Evolutionary conservation across 1,140 invertebrate genomes (phyloP).

Genomic region (Cylas formicarius): DNA sequence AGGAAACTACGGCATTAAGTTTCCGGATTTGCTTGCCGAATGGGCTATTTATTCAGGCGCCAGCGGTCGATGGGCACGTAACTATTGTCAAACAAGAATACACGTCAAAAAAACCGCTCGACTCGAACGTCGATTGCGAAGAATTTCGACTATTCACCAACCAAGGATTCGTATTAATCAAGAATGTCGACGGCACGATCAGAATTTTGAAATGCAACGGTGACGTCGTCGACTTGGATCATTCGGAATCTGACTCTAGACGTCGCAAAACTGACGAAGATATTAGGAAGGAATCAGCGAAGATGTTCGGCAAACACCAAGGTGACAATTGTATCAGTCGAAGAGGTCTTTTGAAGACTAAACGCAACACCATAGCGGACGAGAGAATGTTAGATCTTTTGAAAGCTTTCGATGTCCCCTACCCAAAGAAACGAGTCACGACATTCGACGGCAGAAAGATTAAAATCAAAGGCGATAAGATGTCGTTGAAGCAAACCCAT

Average conservation of each 20-base stretch:
- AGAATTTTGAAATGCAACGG: slow-evolving; percentile 23
- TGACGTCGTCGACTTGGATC: slow-evolving; percentile 22
- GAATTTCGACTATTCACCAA: slow-evolving; percentile 25
- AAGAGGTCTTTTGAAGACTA: slow-evolving; percentile 16
- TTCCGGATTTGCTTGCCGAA: slow-evolving; percentile 25
- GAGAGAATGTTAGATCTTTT: slow-evolving; percentile 14
- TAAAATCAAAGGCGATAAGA: slow-evolving; percentile 14
- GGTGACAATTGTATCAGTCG: slow-evolving; percentile 15
- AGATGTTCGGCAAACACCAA: slow-evolving; percentile 11
- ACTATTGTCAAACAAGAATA: slow-evolving; percentile 23
- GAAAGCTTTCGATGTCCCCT: slow-evolving; percentile 21
- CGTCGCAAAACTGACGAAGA: slow-evolving; percentile 3
- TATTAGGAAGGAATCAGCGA: slow-evolving; percentile 18
- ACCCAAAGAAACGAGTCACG: slow-evolving; percentile 16
- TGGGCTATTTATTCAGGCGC: slow-evolving; percentile 18
- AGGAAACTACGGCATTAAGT: slow-evolving; percentile 3
- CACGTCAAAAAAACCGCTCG: slow-evolving; percentile 6
- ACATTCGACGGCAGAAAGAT: slow-evolving; percentile 25
- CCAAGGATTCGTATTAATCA: slow-evolving; percentile 23
- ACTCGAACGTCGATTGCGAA: slow-evolving; percentile 10
- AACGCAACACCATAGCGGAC: slow-evolving; percentile 16
- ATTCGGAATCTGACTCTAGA: slow-evolving; percentile 8
- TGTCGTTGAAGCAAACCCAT: slow-evolving; percentile 20
- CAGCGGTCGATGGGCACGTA: background rate
- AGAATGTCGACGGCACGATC: slow-evolving; percentile 26